Conservation (phyloP, 2,113 vertebrate species). For the Bungarus multicinctus region DNA sequence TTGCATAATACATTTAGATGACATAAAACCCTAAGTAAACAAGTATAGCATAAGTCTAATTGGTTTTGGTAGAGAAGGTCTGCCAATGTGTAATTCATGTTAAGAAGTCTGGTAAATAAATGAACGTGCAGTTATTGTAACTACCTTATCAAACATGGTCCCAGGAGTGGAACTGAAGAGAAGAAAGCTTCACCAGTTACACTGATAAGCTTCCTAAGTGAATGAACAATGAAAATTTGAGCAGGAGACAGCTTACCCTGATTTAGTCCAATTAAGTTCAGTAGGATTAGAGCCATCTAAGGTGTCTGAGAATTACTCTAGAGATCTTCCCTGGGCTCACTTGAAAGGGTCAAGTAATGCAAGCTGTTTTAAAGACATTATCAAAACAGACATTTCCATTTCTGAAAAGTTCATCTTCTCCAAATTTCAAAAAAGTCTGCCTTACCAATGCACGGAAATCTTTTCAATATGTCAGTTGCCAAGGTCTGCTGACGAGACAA, state of each 20-base stretch:
- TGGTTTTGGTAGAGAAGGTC: neutral
- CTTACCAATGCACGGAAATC: neutral
- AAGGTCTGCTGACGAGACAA: constrained; percentile 45
- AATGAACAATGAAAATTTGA: neutral
- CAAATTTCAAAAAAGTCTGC: constrained; percentile 24
- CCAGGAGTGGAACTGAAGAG: neutral
- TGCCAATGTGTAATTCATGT: neutral
- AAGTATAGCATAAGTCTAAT: neutral
- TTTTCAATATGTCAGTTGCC: constrained; percentile 47
- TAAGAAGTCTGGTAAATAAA: neutral
- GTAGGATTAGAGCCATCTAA: neutral
- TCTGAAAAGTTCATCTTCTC: constrained; percentile 47
- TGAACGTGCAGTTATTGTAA: neutral
- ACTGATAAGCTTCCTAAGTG: neutral
- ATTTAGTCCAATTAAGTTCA: constrained; percentile 8
- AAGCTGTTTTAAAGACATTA: constrained; percentile 1
- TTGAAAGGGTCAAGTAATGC: neutral
- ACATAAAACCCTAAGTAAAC: neutral
- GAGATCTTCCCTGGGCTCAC: neutral
- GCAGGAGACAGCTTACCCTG: neutral
- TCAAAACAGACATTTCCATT: constrained; percentile 21
- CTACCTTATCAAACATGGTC: neutral
- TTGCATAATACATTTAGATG: neutral
- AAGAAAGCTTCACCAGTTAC: neutral
- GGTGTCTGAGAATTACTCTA: neutral